Base-by-base conservation (phyloP, 2,113 vertebrate genomes). In the Nyctibius bracteatus region DNA sequence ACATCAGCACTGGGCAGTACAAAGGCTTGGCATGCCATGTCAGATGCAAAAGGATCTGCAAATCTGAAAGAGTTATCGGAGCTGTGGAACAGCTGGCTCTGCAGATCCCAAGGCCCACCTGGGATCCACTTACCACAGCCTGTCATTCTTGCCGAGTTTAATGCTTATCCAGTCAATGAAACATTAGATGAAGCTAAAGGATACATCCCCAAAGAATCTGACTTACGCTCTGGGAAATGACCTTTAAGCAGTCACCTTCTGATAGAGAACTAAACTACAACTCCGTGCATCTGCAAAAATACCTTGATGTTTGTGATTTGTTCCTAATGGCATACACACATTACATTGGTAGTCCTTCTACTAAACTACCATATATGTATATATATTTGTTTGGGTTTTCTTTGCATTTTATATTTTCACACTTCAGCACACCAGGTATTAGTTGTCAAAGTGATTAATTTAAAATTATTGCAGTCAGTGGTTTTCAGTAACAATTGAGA, bases 91-190 rank as follows among this genome's bases (percentile, higher is more conserved):
- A 98, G 97, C 98, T 98, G 98, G 97, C 82, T 96, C 73, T 75
- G 94, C 95, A 97, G 96, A 97, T 94, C 96, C 94, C 90, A 33
- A 2, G 46, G 94, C 88, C 96, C 98, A 97, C 94, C 96, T 98
- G 97, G 96, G 98, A 98, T 92, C 94, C 88, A 95, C 96, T 95
- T 93, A 80, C 96, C 80, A 41, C 75, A 95, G 95, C 81, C 96
- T 97, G 96, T 96, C 97, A 95, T 72, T 95, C 93, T 81, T 14
- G 25, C 92, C 25, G 3, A 94, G 58, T 93, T 96, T 93, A 96
- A 97, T 95, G 96, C 95, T 97, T 94, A 96, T 96, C 65, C 62
- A 97, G 92, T 93, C 97, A 96, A 92, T 94, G 97, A 97, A 98
- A 98, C 92, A 91, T 71, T 96, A 98, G 97, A 96, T 86, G 84